Conservation (phyloP, 2,797 vertebrate genomes). For the Apogon talboti region DNA sequence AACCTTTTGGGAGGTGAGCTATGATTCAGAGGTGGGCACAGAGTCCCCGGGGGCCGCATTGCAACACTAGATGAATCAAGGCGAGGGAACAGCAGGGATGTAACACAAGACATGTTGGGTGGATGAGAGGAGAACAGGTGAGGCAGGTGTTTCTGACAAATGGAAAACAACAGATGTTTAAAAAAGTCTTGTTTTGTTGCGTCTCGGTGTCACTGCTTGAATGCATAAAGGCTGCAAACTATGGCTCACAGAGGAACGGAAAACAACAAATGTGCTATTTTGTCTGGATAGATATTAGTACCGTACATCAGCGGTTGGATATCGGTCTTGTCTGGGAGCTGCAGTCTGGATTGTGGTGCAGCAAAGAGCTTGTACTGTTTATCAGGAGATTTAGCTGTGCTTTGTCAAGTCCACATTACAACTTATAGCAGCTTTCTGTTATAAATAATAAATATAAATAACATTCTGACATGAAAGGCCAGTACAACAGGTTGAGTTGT, state of each 20-base stretch:
- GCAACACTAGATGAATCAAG: slow-evolving; percentile 56
- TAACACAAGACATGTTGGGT: slow-evolving; percentile 11
- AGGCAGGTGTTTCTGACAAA: slow-evolving; percentile 60
- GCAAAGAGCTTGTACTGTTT: slow-evolving; percentile 25
- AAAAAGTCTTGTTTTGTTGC: slow-evolving; percentile 55
- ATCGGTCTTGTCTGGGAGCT: slow-evolving; percentile 30
- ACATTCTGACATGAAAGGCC: not conserved
- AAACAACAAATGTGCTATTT: slow-evolving; percentile 36
- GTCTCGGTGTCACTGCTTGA: slow-evolving; percentile 38
- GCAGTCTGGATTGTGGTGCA: slow-evolving; percentile 8
- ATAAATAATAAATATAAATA: not conserved
- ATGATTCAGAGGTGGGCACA: slow-evolving; percentile 71
- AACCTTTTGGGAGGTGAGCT: slow-evolving; percentile 78
- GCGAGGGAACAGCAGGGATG: slow-evolving; percentile 37
- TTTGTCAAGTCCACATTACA: slow-evolving; percentile 12
- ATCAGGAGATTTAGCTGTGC: slow-evolving; percentile 8
- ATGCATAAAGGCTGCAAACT: slow-evolving; percentile 35
- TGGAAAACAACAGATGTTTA: slow-evolving; percentile 63
- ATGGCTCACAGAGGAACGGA: slow-evolving; percentile 42
- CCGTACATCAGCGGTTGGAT: slow-evolving; percentile 33
- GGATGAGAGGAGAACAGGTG: slow-evolving; percentile 43
- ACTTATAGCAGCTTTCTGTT: slow-evolving; percentile 3
- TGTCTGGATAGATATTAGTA: slow-evolving; percentile 40
- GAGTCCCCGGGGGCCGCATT: slow-evolving; percentile 54
- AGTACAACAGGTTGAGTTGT: slow-evolving; percentile 3